Conservation (phyloP, 35 echinoderm and acorn worm species). For the Apostichopus californicus region DNA sequence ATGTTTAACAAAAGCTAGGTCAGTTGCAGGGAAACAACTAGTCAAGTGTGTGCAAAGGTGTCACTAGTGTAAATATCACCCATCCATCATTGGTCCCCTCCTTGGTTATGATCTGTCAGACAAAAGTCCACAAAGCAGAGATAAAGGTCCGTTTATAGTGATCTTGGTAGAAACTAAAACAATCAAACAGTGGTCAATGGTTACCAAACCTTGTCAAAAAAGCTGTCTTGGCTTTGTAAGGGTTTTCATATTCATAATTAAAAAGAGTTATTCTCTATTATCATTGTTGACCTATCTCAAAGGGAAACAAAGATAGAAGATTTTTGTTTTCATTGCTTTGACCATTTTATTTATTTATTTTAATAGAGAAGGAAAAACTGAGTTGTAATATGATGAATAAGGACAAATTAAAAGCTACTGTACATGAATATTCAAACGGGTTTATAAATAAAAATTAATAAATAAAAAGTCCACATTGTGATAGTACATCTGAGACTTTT, state of each 20-base stretch:
- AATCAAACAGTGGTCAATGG: background rate
- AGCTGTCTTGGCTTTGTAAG: background rate
- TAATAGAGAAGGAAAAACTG: too few species aligned
- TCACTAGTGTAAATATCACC: background rate
- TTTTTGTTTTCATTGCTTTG: too few species aligned
- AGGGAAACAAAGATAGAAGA: too few species aligned
- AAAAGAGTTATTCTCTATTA: too few species aligned
- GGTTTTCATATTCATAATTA: background rate
- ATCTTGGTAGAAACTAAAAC: slow-evolving; percentile 23
- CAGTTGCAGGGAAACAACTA: background rate
- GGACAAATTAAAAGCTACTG: too few species aligned
- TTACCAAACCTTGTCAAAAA: background rate
- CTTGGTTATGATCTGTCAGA: background rate
- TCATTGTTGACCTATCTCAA: too few species aligned
- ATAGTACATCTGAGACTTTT: too few species aligned
- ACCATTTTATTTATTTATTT: too few species aligned
- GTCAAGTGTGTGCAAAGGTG: background rate
- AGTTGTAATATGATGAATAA: too few species aligned
- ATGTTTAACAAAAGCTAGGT: background rate
- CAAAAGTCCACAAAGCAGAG: background rate
- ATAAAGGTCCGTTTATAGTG: background rate
- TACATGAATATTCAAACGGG: too few species aligned
- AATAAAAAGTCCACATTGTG: too few species aligned
- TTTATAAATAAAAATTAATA: too few species aligned
- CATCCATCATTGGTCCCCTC: background rate